A percentile compares a stretch with the other conserved stretches of the same genome.
Evolutionary conservation across 2,113 vertebrate genomes (phyloP).

Genomic region (Heterotilapia buettikoferi): DNA sequence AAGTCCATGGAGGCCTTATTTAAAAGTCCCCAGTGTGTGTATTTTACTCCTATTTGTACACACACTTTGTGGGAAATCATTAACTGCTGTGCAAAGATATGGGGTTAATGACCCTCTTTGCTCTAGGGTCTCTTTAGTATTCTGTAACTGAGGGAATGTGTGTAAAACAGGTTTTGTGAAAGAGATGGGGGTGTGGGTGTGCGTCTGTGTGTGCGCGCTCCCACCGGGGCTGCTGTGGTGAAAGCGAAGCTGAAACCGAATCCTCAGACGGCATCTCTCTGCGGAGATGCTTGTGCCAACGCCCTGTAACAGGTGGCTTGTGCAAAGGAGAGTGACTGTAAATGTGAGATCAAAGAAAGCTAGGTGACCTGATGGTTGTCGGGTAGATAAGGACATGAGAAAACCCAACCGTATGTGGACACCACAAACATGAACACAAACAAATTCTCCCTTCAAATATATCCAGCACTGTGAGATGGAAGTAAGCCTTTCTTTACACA

Average conservation of each 20-base stretch:
- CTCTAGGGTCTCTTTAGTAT: constrained; percentile 1
- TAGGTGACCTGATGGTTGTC: background rate
- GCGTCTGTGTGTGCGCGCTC: background rate
- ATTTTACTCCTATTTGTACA: background rate
- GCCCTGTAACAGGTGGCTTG: constrained; percentile 6
- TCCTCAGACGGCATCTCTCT: background rate
- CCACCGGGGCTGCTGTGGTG: background rate
- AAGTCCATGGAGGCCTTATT: background rate
- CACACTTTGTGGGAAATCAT: constrained; percentile 28
- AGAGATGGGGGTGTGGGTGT: background rate
- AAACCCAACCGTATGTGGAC: background rate
- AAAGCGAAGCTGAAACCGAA: background rate
- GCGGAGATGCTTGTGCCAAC: background rate
- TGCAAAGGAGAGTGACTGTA: background rate
- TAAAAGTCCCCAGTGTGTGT: background rate
- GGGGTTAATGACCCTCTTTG: constrained; percentile 39
- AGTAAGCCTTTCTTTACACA: background rate
- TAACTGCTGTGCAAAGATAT: constrained; percentile 32
- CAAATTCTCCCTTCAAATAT: background rate
- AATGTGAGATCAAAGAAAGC: background rate
- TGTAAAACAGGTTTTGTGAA: background rate
- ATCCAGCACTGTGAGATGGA: background rate
- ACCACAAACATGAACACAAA: background rate
- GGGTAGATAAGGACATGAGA: constrained; percentile 10
- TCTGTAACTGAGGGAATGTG: constrained; percentile 15